Conservation (phyloP, 2,797 vertebrate species). For the Danio aesculapii region DNA sequence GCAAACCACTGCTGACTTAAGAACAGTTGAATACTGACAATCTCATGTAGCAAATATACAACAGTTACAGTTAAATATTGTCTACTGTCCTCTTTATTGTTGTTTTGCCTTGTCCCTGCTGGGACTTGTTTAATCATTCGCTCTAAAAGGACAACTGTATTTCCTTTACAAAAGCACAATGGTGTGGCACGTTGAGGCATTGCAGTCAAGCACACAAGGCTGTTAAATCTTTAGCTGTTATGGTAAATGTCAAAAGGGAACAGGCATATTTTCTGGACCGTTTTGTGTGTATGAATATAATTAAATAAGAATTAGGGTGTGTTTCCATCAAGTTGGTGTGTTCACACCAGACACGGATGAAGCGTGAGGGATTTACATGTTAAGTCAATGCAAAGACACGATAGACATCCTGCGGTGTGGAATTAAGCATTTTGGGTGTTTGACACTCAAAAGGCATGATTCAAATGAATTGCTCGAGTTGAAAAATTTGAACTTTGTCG, state of each 20-base stretch:
- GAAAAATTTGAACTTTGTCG: too few relatives aligned
- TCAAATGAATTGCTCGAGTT: too few relatives aligned
- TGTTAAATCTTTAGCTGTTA: neutral
- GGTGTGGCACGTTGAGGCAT: conserved; percentile 17
- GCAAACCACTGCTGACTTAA: conserved; percentile 44
- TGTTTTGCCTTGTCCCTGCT: neutral
- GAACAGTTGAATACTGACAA: conserved; percentile 48
- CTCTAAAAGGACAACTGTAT: conserved; percentile 6
- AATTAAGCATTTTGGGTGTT: too few relatives aligned
- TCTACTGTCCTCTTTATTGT: conserved; percentile 1
- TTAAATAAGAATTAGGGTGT: too few relatives aligned
- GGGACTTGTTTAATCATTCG: neutral
- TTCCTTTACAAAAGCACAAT: conserved; percentile 26
- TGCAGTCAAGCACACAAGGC: conserved; percentile 13
- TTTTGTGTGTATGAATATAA: neutral
- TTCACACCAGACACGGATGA: too few relatives aligned
- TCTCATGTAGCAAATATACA: conserved; percentile 47
- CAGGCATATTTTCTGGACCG: neutral
- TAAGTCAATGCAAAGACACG: too few relatives aligned
- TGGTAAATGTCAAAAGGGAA: neutral
- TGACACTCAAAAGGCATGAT: too few relatives aligned
- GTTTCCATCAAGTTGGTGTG: too few relatives aligned
- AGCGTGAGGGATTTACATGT: too few relatives aligned
- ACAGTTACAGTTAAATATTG: conserved; percentile 12
- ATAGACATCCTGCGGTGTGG: too few relatives aligned